These are phyloP conservation scores for Cebidichthys violaceus DNA, from an alignment of 2,113 vertebrate genomes.

Conservation along the genomic window DNA sequence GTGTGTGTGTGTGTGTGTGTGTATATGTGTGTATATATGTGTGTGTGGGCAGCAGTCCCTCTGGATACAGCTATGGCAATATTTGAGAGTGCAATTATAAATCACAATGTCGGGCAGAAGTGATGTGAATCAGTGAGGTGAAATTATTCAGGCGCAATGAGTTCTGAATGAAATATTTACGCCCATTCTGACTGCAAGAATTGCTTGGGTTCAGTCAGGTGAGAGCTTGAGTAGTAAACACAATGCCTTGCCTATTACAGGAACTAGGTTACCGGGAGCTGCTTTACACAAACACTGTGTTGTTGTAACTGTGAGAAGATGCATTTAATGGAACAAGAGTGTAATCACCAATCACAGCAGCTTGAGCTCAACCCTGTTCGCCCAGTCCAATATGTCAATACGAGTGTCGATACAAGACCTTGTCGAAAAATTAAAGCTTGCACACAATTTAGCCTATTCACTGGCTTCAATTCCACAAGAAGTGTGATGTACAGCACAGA, in stretches of 20 bases:
- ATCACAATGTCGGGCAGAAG: slow-evolving; percentile 40
- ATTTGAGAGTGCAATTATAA: slow-evolving; percentile 47
- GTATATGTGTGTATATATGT: slow-evolving; percentile 20
- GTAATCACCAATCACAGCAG: slow-evolving; percentile 35
- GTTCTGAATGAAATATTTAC: slow-evolving; percentile 52
- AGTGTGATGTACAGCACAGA: slow-evolving; percentile 5
- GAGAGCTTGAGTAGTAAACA: slow-evolving; percentile 31
- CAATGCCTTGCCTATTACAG: slow-evolving; percentile 14
- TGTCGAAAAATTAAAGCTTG: background rate
- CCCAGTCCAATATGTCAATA: slow-evolving; percentile 1
- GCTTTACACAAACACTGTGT: slow-evolving; percentile 25
- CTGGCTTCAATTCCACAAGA: background rate
- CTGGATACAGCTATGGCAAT: slow-evolving; percentile 60
- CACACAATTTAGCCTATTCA: background rate
- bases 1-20: slow-evolving; percentile 21
- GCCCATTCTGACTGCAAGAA: background rate
- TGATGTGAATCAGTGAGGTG: background rate
- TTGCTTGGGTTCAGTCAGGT: slow-evolving; percentile 10
- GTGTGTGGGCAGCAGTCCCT: slow-evolving; percentile 12
- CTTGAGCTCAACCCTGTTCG: background rate
- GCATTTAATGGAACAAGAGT: slow-evolving; percentile 41
- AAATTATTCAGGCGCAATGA: slow-evolving; percentile 20
- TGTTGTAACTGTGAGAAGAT: slow-evolving; percentile 25
- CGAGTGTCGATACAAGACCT: background rate
- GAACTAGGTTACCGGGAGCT: slow-evolving; percentile 23